Evolutionary conservation across 2,888 invertebrate species (phyloP), one percentile per base, ranked within the genome.

Genomic region (Netelia inedita): DNA sequence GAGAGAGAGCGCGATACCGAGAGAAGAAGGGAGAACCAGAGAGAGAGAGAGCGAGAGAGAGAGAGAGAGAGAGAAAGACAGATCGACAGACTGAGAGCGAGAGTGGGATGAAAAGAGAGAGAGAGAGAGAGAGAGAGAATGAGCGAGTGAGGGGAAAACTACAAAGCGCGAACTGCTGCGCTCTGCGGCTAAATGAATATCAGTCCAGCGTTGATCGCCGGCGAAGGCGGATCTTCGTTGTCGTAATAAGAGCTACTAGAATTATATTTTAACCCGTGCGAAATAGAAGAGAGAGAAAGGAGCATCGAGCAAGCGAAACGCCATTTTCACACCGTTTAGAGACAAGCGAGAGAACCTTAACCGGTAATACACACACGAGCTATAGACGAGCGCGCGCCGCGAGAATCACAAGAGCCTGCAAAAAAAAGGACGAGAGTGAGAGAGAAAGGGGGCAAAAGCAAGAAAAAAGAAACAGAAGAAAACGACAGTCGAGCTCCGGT

Each of bases 131-230:
- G 80, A 72, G 74, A 23, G 69, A 78, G 78, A 81, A 59, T 28
- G 61, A 53, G 80, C 83, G 81, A 79, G 74, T 73, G 85, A 85
- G 79, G 80, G 83, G 76, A 66, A 75, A 80, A 83, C 71, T 75
- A 85, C 86, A 83, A 86, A 88, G 87, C 88, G 81, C 87, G 69
- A 86, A 91, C 88, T 89, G 91, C 91, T 91, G 90, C 90, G 91
- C 91, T 91, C 89, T 91, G 91, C 90, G 89, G 89, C 90, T 89
- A 90, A 91, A 92, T 90, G 92, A 92, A 90, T 91, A 92, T 92
- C 92, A 93, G 93, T 93, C 91, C 91, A 92, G 92, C 92, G 92
- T 91, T 92, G 91, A 90, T 92, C 92, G 93, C 91, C 92, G 92
- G 90, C 91, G 90, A 90, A 89, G 90, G 90, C 90, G 90, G 90